Base-by-base conservation (phyloP, 2,113 vertebrate species). In the Apteryx mantelli region DNA sequence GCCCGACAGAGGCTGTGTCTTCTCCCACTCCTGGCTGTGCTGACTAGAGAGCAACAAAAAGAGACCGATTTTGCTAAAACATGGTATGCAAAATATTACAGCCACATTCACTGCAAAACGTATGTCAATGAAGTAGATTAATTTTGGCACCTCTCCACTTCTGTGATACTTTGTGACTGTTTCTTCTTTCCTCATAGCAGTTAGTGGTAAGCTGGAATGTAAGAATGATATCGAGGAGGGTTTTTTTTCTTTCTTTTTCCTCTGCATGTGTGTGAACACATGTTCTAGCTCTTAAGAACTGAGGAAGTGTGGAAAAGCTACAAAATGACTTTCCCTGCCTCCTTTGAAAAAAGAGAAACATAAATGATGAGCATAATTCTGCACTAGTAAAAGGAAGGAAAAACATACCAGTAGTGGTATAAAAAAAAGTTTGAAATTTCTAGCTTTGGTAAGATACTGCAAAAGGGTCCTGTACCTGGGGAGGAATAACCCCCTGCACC, bases 361-460 rank as follows among this genome's bases (percentile, higher is more conserved):
- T 22, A 83, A 53, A 77, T 76, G 89, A 69, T 3, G 92, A 84
- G 85, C 82, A 65, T 91, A 89, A 93, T 94, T 93, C 30, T 42
- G 74, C 78, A 95, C 70, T 32, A 79, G 70, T 25, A 75, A 89
- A 74, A 71, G 26, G 24, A 81, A 86, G 32, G 18, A n/a, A 89
- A 52, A 6, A 55, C 7, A 26, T 71, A 56, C 14, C 61, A 73
- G 25, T 14, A 53, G 69, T 24, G 34, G 52, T 74, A 92, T 91
- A 91, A 82, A 46, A 84, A 50, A 28, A 81, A 82, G 50, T 52
- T 13, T 61, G n/a, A 69, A n/a, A 65, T 77, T 76, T 79, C 53
- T 71, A 76, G 36, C n/a, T 77, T 82, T 69, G 28, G 6, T 89
- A 60, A 87, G 75, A 82, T n/a, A 5, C 40, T 66, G 65, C 12